A percentile compares a stretch with the other conserved stretches of the same genome.
phyloP scores from a whole-genome alignment of 30 jellyfish, hydroid and myxozoan species.

The Sanderia malayensis region DNA sequence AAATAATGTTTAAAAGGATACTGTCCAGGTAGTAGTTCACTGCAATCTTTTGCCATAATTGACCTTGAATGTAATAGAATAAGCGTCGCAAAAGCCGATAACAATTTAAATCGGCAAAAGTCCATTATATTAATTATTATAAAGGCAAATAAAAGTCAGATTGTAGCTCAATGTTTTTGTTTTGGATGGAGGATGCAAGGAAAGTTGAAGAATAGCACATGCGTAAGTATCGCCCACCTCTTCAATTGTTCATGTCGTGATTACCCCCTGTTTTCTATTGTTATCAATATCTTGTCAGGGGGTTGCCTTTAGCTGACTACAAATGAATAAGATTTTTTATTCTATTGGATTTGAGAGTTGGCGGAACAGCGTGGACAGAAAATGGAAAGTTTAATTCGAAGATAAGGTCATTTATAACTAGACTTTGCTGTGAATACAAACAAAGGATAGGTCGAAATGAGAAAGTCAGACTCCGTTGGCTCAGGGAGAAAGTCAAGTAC shows the following conservation, averaged over 20 bases:
- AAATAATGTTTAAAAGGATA: conserved; percentile 42
- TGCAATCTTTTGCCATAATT: conserved; percentile 36
- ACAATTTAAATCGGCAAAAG: background rate
- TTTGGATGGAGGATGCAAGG: too few relatives aligned
- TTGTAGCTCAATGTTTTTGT: background rate
- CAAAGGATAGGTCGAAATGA: conserved; percentile 12
- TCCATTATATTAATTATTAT: background rate
- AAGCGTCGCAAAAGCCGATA: background rate
- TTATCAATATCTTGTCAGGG: too few relatives aligned
- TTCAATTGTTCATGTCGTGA: too few relatives aligned
- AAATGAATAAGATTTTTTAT: too few relatives aligned
- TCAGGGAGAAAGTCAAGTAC: conserved; percentile 65
- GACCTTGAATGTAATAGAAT: background rate
- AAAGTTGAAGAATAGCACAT: too few relatives aligned
- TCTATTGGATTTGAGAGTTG: too few relatives aligned
- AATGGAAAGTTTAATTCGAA: background rate
- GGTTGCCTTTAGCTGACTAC: too few relatives aligned
- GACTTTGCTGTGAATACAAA: background rate
- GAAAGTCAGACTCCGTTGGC: conserved; percentile 53
- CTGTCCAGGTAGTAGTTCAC: conserved; percentile 78
- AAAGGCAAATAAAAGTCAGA: background rate
- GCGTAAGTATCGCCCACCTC: too few relatives aligned
- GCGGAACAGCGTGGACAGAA: background rate
- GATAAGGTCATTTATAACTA: background rate
- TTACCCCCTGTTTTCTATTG: too few relatives aligned